Percentiles rank a stretch among this genome's conserved stretches.
These are phyloP conservation scores for Chromobotia macracanthus DNA, from an alignment of 2,797 vertebrate species.

Conservation along the genomic window DNA sequence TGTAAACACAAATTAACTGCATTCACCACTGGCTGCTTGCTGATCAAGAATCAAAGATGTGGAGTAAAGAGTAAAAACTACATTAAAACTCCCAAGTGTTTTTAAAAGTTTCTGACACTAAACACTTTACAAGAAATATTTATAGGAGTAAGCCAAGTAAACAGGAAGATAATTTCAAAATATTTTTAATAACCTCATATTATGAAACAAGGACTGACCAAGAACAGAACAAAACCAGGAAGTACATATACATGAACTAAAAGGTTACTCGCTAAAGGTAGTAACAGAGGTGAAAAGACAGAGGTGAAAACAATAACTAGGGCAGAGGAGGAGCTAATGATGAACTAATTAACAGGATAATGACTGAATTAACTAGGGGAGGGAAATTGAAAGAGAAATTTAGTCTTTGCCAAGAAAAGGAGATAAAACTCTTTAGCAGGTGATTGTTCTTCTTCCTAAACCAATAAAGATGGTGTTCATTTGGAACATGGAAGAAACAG, in stretches of 20 bases:
- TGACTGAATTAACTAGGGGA: no score
- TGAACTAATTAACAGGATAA: no score
- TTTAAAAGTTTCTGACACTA: neutral
- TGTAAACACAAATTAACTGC: conserved; percentile 26
- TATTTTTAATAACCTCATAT: no score
- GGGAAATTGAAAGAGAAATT: conserved; percentile 11
- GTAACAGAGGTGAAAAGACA: no score
- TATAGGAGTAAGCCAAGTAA: no score
- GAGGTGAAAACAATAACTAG: no score
- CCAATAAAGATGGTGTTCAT: conserved; percentile 10
- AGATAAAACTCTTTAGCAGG: conserved; percentile 32
- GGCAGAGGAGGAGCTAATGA: no score
- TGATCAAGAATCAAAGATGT: conserved; percentile 16
- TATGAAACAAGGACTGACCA: no score
- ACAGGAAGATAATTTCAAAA: no score
- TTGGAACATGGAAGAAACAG: conserved; percentile 19
- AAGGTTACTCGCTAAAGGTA: no score
- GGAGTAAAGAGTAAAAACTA: conserved; percentile 8
- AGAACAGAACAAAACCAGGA: no score
- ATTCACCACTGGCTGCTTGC: neutral
- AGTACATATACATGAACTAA: no score
- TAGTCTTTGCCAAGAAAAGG: conserved; percentile 21
- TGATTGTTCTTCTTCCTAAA: conserved; percentile 39
- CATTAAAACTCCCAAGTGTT: neutral
- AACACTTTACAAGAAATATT: neutral